These are phyloP conservation scores for Crossaster papposus DNA, from an alignment of 53 echinoderm and acorn worm species.

Conservation along the genomic window DNA sequence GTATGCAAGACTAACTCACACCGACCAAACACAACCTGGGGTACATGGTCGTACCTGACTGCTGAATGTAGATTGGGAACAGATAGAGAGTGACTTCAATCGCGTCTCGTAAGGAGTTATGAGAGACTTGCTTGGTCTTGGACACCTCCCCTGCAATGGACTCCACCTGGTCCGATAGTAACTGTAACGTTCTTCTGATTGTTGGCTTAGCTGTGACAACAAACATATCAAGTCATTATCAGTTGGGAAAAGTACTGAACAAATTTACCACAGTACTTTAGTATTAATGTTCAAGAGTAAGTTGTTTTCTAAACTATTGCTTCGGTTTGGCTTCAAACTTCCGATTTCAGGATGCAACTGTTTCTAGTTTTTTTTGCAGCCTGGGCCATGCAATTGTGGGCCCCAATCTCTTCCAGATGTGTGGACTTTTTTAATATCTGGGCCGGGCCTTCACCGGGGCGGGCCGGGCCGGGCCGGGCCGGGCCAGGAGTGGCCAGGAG, in stretches of 20 bases:
- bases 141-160: slow-evolving; percentile 96
- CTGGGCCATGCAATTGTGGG: no score
- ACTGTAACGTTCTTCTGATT: slow-evolving; percentile 81
- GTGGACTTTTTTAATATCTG: no score
- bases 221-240: neutral
- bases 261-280: no score
- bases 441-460: no score
- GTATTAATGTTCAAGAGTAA: no score
- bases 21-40: neutral
- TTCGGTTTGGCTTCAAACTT: no score
- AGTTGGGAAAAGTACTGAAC: neutral
- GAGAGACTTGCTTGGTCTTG: slow-evolving; percentile 95
- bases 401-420: no score
- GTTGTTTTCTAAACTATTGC: no score
- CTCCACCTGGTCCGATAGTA: slow-evolving; percentile 92
- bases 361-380: no score
- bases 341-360: no score
- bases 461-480: no score
- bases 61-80: slow-evolving; percentile 94
- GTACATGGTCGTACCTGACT: slow-evolving; percentile 74
- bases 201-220: slow-evolving; percentile 84
- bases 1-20: neutral
- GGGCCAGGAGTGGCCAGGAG: no score
- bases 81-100: slow-evolving; percentile 85
- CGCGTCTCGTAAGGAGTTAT: slow-evolving; percentile 86